These are phyloP conservation scores for Semotilus atromaculatus DNA, from an alignment of 2,797 vertebrate species.

Conservation along the genomic window DNA sequence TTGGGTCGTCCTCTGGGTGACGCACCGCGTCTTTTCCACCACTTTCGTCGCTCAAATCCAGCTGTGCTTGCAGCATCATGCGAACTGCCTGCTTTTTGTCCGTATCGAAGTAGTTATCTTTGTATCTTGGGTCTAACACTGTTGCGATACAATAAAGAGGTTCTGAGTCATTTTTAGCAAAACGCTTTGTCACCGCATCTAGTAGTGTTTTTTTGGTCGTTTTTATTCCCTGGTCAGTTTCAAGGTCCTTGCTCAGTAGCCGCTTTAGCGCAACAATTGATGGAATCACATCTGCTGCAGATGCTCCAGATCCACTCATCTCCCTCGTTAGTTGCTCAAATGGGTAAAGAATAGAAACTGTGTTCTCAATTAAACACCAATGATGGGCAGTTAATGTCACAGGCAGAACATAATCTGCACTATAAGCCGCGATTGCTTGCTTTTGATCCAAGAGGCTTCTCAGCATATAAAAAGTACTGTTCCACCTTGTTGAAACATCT, in stretches of 20 bases:
- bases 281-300: too few relatives aligned
- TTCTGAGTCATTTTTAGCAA: neutral
- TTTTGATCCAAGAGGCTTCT: neutral
- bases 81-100: neutral
- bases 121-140: neutral
- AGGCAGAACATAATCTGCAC: too few relatives aligned
- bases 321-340: too few relatives aligned
- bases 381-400: too few relatives aligned
- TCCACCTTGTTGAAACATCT: slow-evolving; percentile 44
- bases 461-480: slow-evolving; percentile 37
- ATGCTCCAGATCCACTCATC: too few relatives aligned
- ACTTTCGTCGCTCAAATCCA: neutral
- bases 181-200: neutral
- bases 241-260: slow-evolving; percentile 18
- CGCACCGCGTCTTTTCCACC: neutral
- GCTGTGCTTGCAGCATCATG: neutral
- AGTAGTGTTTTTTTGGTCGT: neutral
- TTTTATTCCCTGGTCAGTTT: neutral
- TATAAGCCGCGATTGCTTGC: too few relatives aligned
- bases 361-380: too few relatives aligned
- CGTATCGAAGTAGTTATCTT: neutral
- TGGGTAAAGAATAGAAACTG: too few relatives aligned
- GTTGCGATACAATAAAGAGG: neutral
- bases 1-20: neutral
- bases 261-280: too few relatives aligned